Conservation (phyloP, 2,888 invertebrate genomes). For the Melieria picta region DNA sequence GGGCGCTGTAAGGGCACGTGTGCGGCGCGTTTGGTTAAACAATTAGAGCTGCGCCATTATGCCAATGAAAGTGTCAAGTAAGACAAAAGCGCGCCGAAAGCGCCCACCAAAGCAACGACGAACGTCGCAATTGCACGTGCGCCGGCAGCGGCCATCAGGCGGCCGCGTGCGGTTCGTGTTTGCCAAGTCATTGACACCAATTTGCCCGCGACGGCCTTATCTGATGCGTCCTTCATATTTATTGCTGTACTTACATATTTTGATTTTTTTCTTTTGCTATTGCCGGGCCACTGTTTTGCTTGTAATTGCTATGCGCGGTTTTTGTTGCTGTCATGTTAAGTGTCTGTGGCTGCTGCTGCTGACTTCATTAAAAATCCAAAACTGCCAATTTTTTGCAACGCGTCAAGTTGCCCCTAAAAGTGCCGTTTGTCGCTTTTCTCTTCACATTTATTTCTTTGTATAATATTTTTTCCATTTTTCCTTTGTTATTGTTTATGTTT, state of each 20-base stretch:
- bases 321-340: too few species aligned
- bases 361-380: constrained; percentile 19
- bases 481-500: constrained; percentile 20
- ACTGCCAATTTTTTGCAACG: constrained; percentile 16
- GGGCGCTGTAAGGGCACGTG: too few species aligned
- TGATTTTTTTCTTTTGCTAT: background rate
- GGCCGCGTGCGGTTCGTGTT: constrained; percentile 24
- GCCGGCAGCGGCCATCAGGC: background rate
- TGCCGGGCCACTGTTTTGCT: too few species aligned
- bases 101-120: background rate
- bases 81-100: background rate
- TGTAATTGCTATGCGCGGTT: too few species aligned
- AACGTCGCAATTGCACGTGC: background rate
- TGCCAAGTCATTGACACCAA: constrained; percentile 37
- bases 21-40: constrained; percentile 9
- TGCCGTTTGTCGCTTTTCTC: background rate
- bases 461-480: background rate
- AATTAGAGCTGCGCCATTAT: constrained; percentile 10
- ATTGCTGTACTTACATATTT: background rate
- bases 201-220: background rate
- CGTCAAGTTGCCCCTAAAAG: constrained; percentile 9
- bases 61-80: constrained; percentile 6
- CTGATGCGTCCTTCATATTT: background rate
- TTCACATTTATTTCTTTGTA: constrained; percentile 8
- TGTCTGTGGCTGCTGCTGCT: background rate